phyloP scores from a whole-genome alignment of 2,113 vertebrate genomes.

The Pipa parva region DNA sequence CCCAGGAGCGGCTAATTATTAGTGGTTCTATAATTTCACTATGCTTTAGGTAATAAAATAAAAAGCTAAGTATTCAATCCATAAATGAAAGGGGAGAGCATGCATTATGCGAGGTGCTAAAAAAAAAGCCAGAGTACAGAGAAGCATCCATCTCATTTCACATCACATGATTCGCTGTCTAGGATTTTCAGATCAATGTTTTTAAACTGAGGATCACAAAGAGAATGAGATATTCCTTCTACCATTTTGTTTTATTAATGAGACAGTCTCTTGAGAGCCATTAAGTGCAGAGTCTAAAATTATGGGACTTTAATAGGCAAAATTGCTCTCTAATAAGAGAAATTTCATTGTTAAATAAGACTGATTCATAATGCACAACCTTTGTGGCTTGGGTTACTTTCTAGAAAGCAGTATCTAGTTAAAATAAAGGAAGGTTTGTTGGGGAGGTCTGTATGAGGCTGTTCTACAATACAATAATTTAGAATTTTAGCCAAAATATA shows the following conservation, averaged over 20 bases:
- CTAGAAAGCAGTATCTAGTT: background rate
- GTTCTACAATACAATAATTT: background rate
- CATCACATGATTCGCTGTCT: slow-evolving; percentile 7
- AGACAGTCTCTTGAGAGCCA: background rate
- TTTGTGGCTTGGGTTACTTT: background rate
- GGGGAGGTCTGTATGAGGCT: background rate
- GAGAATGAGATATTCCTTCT: background rate
- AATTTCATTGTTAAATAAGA: background rate
- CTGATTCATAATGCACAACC: background rate
- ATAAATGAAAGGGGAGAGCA: slow-evolving; percentile 23
- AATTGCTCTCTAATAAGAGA: background rate
- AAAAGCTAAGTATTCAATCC: slow-evolving; percentile 28
- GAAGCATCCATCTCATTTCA: background rate
- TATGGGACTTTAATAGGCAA: background rate
- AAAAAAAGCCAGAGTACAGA: background rate
- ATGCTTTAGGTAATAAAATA: slow-evolving; percentile 34
- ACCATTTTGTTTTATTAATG: background rate
- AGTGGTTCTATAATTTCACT: slow-evolving; percentile 21
- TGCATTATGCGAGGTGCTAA: slow-evolving; percentile 2
- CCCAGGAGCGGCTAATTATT: slow-evolving; percentile 39
- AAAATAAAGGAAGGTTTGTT: background rate
- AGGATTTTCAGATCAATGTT: slow-evolving; percentile 6
- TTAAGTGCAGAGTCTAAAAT: background rate
- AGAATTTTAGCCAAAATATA: too few relatives aligned
- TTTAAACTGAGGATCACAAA: background rate